Base-by-base conservation (phyloP, 2,888 invertebrate species). In the Trilocha varians region DNA sequence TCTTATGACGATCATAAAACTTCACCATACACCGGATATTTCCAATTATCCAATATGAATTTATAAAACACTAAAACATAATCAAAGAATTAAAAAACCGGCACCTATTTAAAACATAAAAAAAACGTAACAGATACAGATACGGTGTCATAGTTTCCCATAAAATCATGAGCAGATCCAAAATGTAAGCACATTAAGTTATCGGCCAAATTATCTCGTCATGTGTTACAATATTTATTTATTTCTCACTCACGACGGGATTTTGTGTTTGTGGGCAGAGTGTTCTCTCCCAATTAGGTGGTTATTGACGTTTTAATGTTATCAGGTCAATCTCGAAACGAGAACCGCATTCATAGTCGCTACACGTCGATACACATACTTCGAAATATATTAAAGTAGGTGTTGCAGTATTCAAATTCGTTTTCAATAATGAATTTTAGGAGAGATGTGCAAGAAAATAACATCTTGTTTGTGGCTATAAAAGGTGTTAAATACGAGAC, bases 131-230 rank as follows among this genome's bases (percentile, higher is more conserved):
- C 34, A 52, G 49, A 47, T 50, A 47, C 42, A 56, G 65, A 65
- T 65, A 65, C 50, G 50, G 59, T 65, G 66, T 70, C 77, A 71
- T 76, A 72, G 80, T 71, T 77, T 74, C 76, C 77, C 79, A 84
- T 84, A 84, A 84, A 84, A 80, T 69, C 84, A 83, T 84, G 84
- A 85, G 79, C 83, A 75, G 77, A 82, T 79, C 75, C 78, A 64
- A 80, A 84, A 84, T 85, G 83, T 85, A 83, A 80, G 82, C 84
- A 85, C 83, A 84, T 83, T 85, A 84, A 76, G 76, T 82, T 85
- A 85, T 85, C 85, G 57, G 57, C 57, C 65, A 70, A 79, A 80
- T 83, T 84, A 84, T 85, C 84, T 78, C 69, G 70, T 71, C 64
- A 69, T 68, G 73, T 73, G 82, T 73, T 77, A 78, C 83, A 80